phyloP scores from a whole-genome alignment of 2,797 vertebrate genomes.

The Rhincodon typus region DNA sequence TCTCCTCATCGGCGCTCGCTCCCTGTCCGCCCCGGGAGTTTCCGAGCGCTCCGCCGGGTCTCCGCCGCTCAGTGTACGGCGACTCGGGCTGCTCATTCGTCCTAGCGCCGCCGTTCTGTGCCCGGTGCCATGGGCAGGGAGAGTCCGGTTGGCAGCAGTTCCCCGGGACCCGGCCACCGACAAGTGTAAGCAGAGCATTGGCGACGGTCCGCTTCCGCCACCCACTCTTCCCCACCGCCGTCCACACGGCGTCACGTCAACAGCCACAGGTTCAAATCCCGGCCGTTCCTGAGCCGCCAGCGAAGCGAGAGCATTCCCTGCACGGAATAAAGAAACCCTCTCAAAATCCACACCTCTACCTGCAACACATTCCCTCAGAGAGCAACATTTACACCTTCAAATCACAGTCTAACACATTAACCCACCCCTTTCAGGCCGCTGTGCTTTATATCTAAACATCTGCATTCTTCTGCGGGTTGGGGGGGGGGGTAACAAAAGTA shows the following conservation, averaged over 20 bases:
- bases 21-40: too few relatives aligned
- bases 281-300: background rate
- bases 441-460: too few relatives aligned
- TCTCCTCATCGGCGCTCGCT: background rate
- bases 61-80: background rate
- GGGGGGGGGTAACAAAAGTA: too few relatives aligned
- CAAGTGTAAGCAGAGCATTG: constrained; percentile 54
- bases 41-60: background rate
- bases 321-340: too few relatives aligned
- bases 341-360: too few relatives aligned
- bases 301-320: background rate
- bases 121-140: constrained; percentile 19
- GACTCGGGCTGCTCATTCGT: too few relatives aligned
- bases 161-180: constrained; percentile 46
- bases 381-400: too few relatives aligned
- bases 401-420: too few relatives aligned
- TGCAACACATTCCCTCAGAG: too few relatives aligned
- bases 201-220: constrained; percentile 42
- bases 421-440: too few relatives aligned
- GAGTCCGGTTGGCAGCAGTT: constrained; percentile 42
- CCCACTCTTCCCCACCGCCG: background rate
- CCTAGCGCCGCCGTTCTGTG: background rate
- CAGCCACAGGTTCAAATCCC: constrained; percentile 40
- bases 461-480: too few relatives aligned
- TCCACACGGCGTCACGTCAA: constrained; percentile 43